These are phyloP conservation scores for Oryzias dopingdopingensis DNA, from an alignment of 2,797 vertebrate species.

Conservation along the genomic window DNA sequence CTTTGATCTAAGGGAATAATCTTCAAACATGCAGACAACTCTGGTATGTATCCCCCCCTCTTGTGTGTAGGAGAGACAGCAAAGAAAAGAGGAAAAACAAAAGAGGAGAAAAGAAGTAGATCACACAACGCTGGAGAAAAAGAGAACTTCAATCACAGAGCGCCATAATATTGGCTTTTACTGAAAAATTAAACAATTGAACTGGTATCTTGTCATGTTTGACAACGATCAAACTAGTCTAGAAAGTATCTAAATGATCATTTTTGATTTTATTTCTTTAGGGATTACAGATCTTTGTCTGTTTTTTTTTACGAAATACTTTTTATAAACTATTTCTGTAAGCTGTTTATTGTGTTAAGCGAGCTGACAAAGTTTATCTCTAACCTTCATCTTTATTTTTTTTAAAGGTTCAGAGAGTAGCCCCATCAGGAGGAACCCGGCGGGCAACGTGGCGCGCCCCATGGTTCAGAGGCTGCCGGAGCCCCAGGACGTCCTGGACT, in stretches of 20 bases:
- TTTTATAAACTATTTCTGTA: neutral
- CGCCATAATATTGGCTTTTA: conserved; percentile 52
- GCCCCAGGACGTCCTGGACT: conserved; percentile 86
- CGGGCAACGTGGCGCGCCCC: conserved; percentile 88
- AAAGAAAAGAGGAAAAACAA: conserved; percentile 13
- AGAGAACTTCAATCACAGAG: conserved; percentile 36
- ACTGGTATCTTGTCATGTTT: conserved; percentile 58
- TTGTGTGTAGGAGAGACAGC: conserved; percentile 30
- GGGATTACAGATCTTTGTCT: conserved; percentile 14
- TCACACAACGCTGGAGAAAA: conserved; percentile 20
- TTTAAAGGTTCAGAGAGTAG: conserved; percentile 84
- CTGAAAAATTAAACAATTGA: conserved; percentile 58
- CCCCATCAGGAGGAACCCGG: conserved; percentile 91
- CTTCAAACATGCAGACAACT: conserved; percentile 69
- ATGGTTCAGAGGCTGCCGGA: conserved; percentile 92
- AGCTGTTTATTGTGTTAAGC: neutral
- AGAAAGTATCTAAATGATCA: conserved; percentile 47
- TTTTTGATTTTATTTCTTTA: conserved; percentile 12
- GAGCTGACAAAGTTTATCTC: neutral
- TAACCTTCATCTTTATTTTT: conserved; percentile 6
- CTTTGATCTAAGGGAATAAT: conserved; percentile 74
- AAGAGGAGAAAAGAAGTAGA: conserved; percentile 29
- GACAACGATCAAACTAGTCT: conserved; percentile 50
- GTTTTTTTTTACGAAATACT: neutral
- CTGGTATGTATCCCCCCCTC: conserved; percentile 56